Percentiles rank a stretch among this genome's conserved stretches.
These are phyloP conservation scores for Dryobotodes eremita DNA, from an alignment of 2,888 invertebrate genomes.

Conservation along the genomic window DNA sequence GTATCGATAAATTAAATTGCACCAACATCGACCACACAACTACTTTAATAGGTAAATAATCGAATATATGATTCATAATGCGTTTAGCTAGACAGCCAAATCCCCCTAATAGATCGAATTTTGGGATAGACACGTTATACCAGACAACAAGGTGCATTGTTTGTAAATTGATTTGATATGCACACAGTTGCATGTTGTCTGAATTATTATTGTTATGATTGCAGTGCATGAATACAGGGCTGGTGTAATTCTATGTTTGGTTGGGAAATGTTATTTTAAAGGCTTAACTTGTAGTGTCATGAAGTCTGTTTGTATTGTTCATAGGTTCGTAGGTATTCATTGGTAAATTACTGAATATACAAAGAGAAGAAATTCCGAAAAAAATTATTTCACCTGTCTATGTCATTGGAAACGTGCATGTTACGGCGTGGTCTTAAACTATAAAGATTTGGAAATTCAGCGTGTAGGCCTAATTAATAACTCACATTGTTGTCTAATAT, in stretches of 20 bases:
- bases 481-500: background rate
- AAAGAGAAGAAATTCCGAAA: background rate
- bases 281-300: background rate
- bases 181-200: conserved; percentile 55
- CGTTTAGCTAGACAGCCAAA: conserved; percentile 62
- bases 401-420: background rate
- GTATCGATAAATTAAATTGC: conserved; percentile 86
- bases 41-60: conserved; percentile 84
- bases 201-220: conserved; percentile 59
- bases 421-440: background rate
- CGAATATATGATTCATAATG: conserved; percentile 73
- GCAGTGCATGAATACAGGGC: conserved; percentile 24
- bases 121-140: conserved; percentile 72
- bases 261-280: conserved; percentile 1
- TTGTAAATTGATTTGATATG: conserved; percentile 67
- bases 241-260: conserved; percentile 25
- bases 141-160: conserved; percentile 60
- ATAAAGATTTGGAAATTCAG: background rate
- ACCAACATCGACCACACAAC: conserved; percentile 70
- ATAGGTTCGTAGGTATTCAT: too few relatives aligned
- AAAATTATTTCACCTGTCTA: background rate
- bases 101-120: conserved; percentile 79
- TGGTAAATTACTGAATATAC: background rate
- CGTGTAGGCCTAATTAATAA: too few relatives aligned
- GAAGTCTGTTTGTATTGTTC: background rate